These are phyloP conservation scores for Pseudolycoriella hygida DNA, from an alignment of 2,888 invertebrate species.

Conservation along the genomic window DNA sequence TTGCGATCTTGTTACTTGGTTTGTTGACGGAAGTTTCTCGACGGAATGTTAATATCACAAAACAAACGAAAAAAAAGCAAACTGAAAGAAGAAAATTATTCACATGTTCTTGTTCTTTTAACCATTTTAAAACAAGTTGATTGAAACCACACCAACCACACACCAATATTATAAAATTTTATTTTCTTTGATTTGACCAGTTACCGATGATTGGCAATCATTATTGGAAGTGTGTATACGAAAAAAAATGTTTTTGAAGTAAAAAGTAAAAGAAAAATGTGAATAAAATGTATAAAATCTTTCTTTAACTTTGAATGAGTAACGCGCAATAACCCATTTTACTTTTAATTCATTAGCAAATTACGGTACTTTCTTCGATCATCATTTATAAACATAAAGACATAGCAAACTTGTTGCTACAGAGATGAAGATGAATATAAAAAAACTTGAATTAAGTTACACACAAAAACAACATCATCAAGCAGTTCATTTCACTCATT, in stretches of 20 bases:
- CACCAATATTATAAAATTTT: no score
- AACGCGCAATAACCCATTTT: background rate
- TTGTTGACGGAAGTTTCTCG: background rate
- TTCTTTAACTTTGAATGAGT: background rate
- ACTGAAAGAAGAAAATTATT: background rate
- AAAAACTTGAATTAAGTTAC: no score
- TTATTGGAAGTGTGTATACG: no score
- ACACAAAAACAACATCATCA: background rate
- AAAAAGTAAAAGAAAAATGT: background rate
- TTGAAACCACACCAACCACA: no score
- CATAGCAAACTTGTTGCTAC: no score
- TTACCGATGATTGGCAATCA: no score
- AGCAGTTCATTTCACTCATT: background rate
- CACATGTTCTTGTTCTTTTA: background rate
- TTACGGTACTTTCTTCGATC: background rate
- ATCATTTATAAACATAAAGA: background rate
- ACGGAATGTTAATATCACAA: background rate
- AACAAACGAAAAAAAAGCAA: background rate
- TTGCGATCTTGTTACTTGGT: background rate
- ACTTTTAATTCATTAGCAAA: constrained; percentile 1
- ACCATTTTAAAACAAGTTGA: no score
- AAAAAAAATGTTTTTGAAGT: no score
- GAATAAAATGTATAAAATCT: background rate
- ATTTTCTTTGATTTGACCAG: no score
- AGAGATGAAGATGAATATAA: no score